Base-by-base conservation (phyloP, 1,140 invertebrate genomes). In the Eupristina koningsbergeri region DNA sequence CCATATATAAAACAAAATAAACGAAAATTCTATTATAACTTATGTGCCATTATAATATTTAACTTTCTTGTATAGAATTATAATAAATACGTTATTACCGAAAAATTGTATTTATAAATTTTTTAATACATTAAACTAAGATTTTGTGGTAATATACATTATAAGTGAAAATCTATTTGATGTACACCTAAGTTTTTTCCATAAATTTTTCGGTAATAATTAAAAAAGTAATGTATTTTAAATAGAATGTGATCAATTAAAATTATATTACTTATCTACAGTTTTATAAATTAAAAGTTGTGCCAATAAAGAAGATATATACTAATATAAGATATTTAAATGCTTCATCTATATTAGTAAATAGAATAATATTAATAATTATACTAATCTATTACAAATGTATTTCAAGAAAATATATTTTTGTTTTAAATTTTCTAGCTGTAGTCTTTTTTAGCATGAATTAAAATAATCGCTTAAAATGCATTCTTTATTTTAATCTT, bases 281-380 rank as follows among this genome's bases (percentile, higher is more conserved):
- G 47, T 45, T 84, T 71, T 73, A 58, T 47, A 74, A 84, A 84
- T 74, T 84, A 45, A 71, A 58, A 74, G 58, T 71, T 83, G 81
- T 73, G 64, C 81, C 75, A 83, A 83, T 3, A 78, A 71, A 29
- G 58, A 74, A 80, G 58, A 45, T 39, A 41, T 63, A 34, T 53
- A 47, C 2, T 69, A 74, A 81, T 58, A 61, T 61, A 41, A 34
- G 13, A 67, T 34, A 73, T 53, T 26, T 63, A 67, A 74, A 63
- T 50, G 41, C 39, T 63, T 63, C 31, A 74, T 53, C 36, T 50
- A 76, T 36, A 77, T 36, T 67, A 39, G 34, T 0, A 81, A 41
- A 53, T 29, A 39, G 36, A 41, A 73, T 34, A 34, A 64, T 50
- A 64, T 29, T 58, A 36, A 67, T 83, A 39, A 15, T 31, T 34